Conservation (phyloP, 2,113 vertebrate genomes). For the Bubalus kerabau region DNA sequence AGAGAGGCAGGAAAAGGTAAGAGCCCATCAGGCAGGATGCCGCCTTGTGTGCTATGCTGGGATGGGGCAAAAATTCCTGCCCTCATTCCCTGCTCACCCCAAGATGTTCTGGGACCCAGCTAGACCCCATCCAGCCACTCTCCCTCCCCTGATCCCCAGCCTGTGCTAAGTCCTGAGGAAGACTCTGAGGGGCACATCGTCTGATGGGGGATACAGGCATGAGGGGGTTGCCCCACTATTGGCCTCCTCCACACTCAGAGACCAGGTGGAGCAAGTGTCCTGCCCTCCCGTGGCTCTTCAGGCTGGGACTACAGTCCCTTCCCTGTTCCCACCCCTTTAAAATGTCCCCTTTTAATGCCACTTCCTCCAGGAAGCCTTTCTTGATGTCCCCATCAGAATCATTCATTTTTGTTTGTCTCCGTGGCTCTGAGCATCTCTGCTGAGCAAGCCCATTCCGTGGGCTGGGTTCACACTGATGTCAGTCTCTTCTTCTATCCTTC, state of each 20-base stretch:
- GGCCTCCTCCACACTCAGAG: neutral
- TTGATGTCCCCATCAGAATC: neutral
- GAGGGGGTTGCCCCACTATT: neutral
- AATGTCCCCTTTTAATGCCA: neutral
- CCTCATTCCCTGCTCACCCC: neutral
- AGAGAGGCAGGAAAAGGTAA: neutral
- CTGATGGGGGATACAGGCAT: neutral
- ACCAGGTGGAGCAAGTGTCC: neutral
- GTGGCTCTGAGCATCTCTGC: neutral
- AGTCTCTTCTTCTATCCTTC: neutral
- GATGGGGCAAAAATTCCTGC: neutral
- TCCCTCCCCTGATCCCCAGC: neutral
- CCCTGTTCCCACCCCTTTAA: neutral
- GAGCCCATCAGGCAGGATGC: no score
- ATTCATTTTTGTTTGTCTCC: neutral
- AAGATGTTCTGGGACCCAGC: neutral
- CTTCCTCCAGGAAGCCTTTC: conserved; percentile 18
- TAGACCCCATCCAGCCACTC: neutral
- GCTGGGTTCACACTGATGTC: neutral
- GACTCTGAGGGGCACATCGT: neutral
- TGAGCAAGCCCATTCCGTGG: neutral
- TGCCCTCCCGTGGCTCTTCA: neutral
- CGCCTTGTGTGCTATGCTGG: accelerated
- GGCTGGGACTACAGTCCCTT: no score
- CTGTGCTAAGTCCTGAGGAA: neutral